A percentile compares a stretch with the other conserved stretches of the same genome.
Evolutionary conservation across 2,113 vertebrate genomes (phyloP).

Genomic region (Strix uralensis): DNA sequence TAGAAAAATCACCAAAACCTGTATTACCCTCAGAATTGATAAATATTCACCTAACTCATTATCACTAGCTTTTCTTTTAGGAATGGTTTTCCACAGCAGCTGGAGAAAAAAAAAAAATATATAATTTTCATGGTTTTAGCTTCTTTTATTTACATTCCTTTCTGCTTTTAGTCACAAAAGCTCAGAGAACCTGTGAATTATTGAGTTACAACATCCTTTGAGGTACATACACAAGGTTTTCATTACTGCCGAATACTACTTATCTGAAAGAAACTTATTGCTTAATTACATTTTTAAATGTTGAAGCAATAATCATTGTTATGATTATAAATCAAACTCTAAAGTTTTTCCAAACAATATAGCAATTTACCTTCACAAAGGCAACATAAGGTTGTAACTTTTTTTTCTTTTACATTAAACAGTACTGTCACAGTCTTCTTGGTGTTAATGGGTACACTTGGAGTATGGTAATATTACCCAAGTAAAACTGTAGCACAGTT

Average conservation of each 20-base stretch:
- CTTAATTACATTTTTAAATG: conserved; percentile 54
- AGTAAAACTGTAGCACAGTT: not conserved
- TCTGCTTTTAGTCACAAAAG: conserved; percentile 50
- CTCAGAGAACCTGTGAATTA: conserved; percentile 5
- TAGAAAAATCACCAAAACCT: not conserved
- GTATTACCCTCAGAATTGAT: not conserved
- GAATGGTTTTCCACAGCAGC: not conserved
- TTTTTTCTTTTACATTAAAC: not conserved
- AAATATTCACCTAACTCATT: not conserved
- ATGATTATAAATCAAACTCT: conserved; percentile 26
- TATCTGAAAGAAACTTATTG: conserved; percentile 45
- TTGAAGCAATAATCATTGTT: conserved; percentile 36
- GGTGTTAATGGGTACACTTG: not conserved
- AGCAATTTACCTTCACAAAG: conserved; percentile 19
- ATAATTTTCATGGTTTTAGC: not conserved
- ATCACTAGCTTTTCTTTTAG: not conserved
- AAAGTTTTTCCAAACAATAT: conserved; percentile 32
- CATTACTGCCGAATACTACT: conserved; percentile 43
- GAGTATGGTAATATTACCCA: not conserved
- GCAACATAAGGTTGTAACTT: not conserved
- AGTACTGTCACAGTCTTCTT: not conserved
- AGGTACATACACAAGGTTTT: conserved; percentile 43
- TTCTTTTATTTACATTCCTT: not conserved
- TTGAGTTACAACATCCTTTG: not conserved
- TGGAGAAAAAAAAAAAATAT: not conserved